phyloP scores from a whole-genome alignment of 2,113 vertebrate species.

The Corythoichthys intestinalis region DNA sequence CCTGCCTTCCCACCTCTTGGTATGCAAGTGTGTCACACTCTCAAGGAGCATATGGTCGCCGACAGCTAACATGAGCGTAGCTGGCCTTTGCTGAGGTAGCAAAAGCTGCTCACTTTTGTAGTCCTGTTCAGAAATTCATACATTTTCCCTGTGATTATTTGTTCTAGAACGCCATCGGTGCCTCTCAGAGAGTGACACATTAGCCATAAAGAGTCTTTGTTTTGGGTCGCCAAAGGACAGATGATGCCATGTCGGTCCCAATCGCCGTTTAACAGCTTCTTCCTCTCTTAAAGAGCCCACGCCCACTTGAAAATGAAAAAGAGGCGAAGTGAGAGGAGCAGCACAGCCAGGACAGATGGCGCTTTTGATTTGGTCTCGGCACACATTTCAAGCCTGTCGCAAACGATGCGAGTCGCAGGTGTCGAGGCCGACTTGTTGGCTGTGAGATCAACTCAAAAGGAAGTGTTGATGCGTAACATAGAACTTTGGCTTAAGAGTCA shows the following conservation, averaged over 20 bases:
- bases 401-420: background rate
- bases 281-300: conserved; percentile 33
- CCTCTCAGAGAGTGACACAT: conserved; percentile 38
- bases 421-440: background rate
- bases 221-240: conserved; percentile 46
- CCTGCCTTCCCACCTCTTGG: conserved; percentile 13
- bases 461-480: background rate
- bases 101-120: background rate
- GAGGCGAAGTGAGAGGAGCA: background rate
- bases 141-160: background rate
- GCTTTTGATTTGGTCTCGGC: conserved; percentile 11
- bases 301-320: background rate
- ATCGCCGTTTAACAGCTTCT: conserved; percentile 22
- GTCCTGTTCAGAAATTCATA: background rate
- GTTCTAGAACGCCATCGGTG: conserved; percentile 28
- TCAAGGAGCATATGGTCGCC: conserved; percentile 31
- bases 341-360: background rate
- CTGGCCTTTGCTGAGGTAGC: conserved; percentile 5
- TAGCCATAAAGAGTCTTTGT: conserved; percentile 63
- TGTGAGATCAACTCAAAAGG: background rate
- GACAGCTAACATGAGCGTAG: conserved; percentile 40
- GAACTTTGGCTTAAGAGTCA: no score
- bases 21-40: background rate
- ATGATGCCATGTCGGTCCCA: conserved; percentile 59
- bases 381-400: background rate